Base-by-base conservation (phyloP, 2,797 vertebrate species). In the Anabacerthia variegaticeps region DNA sequence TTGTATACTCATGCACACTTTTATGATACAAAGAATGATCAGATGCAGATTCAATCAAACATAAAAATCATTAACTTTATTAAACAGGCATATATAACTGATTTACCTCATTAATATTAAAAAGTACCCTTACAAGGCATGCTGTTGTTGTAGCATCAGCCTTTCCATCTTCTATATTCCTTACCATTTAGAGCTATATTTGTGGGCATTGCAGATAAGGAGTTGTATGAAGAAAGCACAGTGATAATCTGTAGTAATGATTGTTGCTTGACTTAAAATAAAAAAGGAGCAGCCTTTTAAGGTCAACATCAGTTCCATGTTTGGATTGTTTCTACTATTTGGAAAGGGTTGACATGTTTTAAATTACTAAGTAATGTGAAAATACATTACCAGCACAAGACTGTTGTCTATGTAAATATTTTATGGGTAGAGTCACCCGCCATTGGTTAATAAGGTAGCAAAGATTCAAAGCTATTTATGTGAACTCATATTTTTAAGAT, bases 281-380 rank as follows among this genome's bases (percentile, higher is more conserved):
- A 94, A 90, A 90, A 82, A 92, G 74, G 30, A 72, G 13, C 6
- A 79, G 79, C 88, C 93, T 96, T 96, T 94, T 92, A 94, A 95
- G 88, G 83, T 46, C 81, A 96, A 63, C 90, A 61, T 62, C 32
- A 82, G 77, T 61, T 90, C 85, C 77, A 73, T 93, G 88, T 95
- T 97, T 96, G 94, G 92, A 93, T 93, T 92, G 56, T 76, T 86
- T 92, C 85, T 92, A 66, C 43, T 69, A 23, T 96, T 95, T 96
- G 93, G 85, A 96, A 96, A 86, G 76, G 73, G 63, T 51, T 94
- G 87, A 74, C 89, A 46, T 93, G 74, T 96, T 95, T 97, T 89
- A 96, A 95, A 95, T 97, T 85, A 89, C 89, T 96, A 80, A 93
- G 76, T 71, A 95, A 95, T 93, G 89, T 82, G 92, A 96, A 96